Conservation (phyloP, 2,797 vertebrate species). For the Myotis findleyi region DNA sequence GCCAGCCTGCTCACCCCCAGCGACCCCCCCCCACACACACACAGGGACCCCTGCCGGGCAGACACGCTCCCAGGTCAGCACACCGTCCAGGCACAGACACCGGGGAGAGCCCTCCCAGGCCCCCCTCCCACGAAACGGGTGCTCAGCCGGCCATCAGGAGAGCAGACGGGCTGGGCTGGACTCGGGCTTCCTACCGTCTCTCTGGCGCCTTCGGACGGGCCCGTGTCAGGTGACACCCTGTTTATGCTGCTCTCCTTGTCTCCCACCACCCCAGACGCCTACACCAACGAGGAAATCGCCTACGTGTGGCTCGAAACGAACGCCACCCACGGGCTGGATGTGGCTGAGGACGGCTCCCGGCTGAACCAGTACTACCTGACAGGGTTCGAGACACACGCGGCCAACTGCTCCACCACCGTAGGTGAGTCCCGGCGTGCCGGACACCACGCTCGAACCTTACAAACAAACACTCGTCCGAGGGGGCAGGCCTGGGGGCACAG, state of each 20-base stretch:
- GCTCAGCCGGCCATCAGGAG: too few relatives aligned
- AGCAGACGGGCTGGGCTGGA: background rate
- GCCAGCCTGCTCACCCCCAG: too few relatives aligned
- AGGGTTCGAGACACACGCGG: constrained; percentile 94
- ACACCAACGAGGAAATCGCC: constrained; percentile 97
- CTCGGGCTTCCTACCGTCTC: background rate
- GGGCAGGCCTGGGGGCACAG: background rate
- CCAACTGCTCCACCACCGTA: constrained; percentile 96
- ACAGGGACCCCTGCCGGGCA: too few relatives aligned
- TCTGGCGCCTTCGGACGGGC: constrained; percentile 44
- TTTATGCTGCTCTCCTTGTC: background rate
- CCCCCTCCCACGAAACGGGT: too few relatives aligned
- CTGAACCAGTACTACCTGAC: constrained; percentile 98
- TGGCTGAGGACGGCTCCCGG: constrained; percentile 97
- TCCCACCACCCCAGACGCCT: constrained; percentile 90
- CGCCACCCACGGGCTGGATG: constrained; percentile 95
- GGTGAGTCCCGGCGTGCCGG: constrained; percentile 85
- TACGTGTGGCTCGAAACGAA: constrained; percentile 94
- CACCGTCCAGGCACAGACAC: fast-evolving
- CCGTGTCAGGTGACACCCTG: background rate
- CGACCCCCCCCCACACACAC: too few relatives aligned
- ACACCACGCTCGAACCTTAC: too few relatives aligned
- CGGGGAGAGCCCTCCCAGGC: fast-evolving
- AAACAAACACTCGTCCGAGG: too few relatives aligned
- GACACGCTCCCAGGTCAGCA: fast-evolving